These are phyloP conservation scores for Eupeodes luniger DNA, from an alignment of 2,888 invertebrate species.

Conservation along the genomic window DNA sequence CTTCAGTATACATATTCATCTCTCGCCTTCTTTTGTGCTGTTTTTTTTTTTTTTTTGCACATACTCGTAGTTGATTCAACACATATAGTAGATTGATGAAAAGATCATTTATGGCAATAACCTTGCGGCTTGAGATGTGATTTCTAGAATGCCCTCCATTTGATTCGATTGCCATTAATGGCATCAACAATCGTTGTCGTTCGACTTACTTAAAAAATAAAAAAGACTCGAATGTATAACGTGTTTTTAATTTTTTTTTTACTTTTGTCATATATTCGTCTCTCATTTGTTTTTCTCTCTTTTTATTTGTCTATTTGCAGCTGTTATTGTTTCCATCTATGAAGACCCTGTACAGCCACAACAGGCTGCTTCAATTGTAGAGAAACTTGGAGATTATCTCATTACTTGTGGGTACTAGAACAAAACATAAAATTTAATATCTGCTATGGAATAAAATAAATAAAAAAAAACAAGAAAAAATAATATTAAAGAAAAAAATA, in stretches of 20 bases:
- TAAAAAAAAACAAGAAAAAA: slow-evolving; percentile 73
- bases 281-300: slow-evolving; percentile 36
- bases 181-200: slow-evolving; percentile 38
- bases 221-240: slow-evolving; percentile 39
- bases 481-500: slow-evolving; percentile 55
- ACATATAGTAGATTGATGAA: not conserved
- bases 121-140: slow-evolving; percentile 55
- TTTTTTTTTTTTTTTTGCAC: not conserved
- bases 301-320: slow-evolving; percentile 86
- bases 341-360: slow-evolving; percentile 98
- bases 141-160: slow-evolving; percentile 46
- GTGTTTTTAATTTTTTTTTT: slow-evolving; percentile 30
- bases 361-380: slow-evolving; percentile 97
- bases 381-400: slow-evolving; percentile 98
- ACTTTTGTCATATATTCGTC: not conserved
- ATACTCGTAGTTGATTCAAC: slow-evolving; percentile 16
- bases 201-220: slow-evolving; percentile 33
- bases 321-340: slow-evolving; percentile 96
- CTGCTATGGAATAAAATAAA: slow-evolving; percentile 75
- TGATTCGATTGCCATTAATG: slow-evolving; percentile 54
- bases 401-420: slow-evolving; percentile 97
- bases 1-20: slow-evolving; percentile 45
- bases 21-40: slow-evolving; percentile 28
- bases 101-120: slow-evolving; percentile 59
- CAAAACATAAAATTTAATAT: slow-evolving; percentile 80